Evolutionary conservation across 2,888 invertebrate species (phyloP).

Genomic region (Eugnorisma glareosa): DNA sequence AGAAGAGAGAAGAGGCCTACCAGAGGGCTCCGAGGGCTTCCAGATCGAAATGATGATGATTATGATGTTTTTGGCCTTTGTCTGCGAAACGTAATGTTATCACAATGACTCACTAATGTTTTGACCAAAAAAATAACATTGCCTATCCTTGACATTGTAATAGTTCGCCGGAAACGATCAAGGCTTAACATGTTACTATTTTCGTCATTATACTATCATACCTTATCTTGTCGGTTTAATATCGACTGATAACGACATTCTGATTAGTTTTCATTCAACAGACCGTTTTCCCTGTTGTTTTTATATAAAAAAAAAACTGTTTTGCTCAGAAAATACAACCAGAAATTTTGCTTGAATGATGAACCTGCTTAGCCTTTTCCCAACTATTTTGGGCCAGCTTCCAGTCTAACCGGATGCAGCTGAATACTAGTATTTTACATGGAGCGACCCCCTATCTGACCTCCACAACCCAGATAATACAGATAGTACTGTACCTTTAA

Average conservation of each 20-base stretch:
- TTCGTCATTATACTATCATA: neutral
- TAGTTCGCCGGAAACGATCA: slow-evolving; percentile 2
- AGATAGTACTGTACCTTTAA: no score
- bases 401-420: neutral
- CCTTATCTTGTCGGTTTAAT: slow-evolving; percentile 27
- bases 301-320: neutral
- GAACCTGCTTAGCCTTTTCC: neutral
- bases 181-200: slow-evolving; percentile 10
- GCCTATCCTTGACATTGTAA: neutral
- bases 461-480: neutral
- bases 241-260: slow-evolving; percentile 16
- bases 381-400: neutral
- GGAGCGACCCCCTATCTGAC: neutral
- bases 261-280: slow-evolving; percentile 12
- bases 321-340: neutral
- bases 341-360: neutral
- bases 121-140: neutral
- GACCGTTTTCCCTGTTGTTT: neutral
- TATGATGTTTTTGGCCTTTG: neutral
- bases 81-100: neutral
- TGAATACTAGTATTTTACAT: neutral
- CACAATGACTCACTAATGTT: neutral
- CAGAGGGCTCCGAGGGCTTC: no score
- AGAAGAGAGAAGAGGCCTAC: no score
- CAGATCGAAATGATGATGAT: no score